Evolutionary conservation across 92 coral and sea anemone genomes (phyloP).

Genomic region (Pocillopora grandis): DNA sequence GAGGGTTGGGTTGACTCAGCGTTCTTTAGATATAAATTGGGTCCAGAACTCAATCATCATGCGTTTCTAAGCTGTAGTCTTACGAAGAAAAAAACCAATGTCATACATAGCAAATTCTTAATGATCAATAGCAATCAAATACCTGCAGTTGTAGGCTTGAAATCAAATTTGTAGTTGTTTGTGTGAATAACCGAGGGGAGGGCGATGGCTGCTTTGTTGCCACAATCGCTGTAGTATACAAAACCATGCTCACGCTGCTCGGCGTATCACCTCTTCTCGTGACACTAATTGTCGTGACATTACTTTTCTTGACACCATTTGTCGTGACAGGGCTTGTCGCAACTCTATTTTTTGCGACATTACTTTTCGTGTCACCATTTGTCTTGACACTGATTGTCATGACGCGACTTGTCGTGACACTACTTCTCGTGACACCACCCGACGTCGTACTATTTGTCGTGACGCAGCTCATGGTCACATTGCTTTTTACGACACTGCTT

Average conservation of each 20-base stretch:
- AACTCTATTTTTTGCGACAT: not conserved
- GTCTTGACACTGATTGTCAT: not conserved
- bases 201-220: not conserved
- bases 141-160: slow-evolving; percentile 9
- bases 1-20: no score
- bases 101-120: not conserved
- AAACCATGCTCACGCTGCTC: not conserved
- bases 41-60: no score
- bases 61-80: no score
- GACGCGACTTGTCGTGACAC: not conserved
- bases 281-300: not conserved
- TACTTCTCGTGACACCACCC: not conserved
- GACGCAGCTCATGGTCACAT: not conserved
- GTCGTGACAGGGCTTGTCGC: not conserved
- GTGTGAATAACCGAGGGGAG: not conserved
- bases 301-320: not conserved
- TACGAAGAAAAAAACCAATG: no score
- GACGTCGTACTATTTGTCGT: not conserved
- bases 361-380: not conserved
- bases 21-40: no score
- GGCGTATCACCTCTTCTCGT: not conserved
- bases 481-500: not conserved
- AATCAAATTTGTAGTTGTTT: slow-evolving; percentile 3
- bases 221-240: not conserved
- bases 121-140: not conserved